Percentiles rank a stretch among this genome's conserved stretches.
phyloP scores from a whole-genome alignment of 2,113 vertebrate genomes.

The Gymnogyps californianus region DNA sequence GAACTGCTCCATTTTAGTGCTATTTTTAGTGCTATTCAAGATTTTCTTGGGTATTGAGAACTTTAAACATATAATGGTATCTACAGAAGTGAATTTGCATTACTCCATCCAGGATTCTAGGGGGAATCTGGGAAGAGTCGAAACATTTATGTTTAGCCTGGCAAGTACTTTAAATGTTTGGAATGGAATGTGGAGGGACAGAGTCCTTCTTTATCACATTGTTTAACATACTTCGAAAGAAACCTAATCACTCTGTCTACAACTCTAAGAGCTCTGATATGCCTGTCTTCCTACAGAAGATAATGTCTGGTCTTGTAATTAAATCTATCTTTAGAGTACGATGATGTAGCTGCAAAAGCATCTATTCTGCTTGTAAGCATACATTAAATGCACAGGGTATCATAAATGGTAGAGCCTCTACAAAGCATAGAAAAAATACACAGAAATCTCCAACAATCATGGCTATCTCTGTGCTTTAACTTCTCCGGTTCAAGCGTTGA shows the following conservation, averaged over 20 bases:
- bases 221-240: not conserved
- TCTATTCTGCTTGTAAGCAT: not conserved
- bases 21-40: slow-evolving; percentile 49
- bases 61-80: not conserved
- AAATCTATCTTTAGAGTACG: not conserved
- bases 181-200: not conserved
- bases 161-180: not conserved
- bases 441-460: not conserved
- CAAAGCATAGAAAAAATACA: not conserved
- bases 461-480: not conserved
- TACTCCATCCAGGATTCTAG: not conserved
- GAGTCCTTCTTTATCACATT: not conserved
- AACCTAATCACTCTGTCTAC: not conserved
- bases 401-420: not conserved
- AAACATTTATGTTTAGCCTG: not conserved
- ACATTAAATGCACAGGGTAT: not conserved
- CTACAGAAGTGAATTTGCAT: slow-evolving; percentile 1
- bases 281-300: not conserved
- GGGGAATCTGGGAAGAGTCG: not conserved
- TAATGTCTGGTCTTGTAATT: not conserved
- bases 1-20: slow-evolving; percentile 20
- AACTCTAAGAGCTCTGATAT: not conserved
- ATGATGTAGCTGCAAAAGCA: not conserved
- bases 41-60: slow-evolving; percentile 5
- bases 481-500: not conserved